Conservation (phyloP, 2,113 vertebrate species). For the Ictalurus furcatus region DNA sequence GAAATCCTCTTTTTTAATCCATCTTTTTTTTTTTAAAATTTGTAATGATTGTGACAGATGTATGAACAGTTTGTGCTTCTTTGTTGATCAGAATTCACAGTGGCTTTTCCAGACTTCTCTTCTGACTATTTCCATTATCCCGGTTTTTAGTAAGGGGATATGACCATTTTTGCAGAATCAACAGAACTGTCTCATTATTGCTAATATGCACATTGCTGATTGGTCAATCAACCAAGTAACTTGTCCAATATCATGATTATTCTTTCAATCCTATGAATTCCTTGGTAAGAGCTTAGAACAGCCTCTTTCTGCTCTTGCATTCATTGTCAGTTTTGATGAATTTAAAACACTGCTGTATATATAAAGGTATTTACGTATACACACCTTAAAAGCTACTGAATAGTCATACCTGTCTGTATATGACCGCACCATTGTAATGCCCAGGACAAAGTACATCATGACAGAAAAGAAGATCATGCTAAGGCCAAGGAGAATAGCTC, state of each 20-base stretch:
- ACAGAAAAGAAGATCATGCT: conserved; percentile 89
- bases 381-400: neutral
- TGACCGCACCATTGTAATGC: conserved; percentile 86
- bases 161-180: neutral
- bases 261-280: neutral
- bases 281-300: neutral
- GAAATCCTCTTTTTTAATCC: neutral
- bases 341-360: neutral
- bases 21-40: no score
- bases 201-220: neutral
- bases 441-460: conserved; percentile 94
- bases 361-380: neutral
- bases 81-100: neutral
- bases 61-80: neutral
- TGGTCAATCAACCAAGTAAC: neutral
- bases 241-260: neutral
- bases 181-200: neutral
- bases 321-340: neutral
- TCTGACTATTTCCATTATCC: neutral
- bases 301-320: neutral
- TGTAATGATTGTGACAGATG: neutral
- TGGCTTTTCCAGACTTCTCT: neutral
- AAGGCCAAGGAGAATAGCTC: conserved; percentile 89
- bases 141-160: neutral
- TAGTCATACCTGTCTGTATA: conserved; percentile 87